Percentiles rank a stretch among this genome's conserved stretches.
These are phyloP conservation scores for Pseudococcus jackbeardsleyi DNA, from an alignment of 2,888 invertebrate genomes.

Conservation along the genomic window DNA sequence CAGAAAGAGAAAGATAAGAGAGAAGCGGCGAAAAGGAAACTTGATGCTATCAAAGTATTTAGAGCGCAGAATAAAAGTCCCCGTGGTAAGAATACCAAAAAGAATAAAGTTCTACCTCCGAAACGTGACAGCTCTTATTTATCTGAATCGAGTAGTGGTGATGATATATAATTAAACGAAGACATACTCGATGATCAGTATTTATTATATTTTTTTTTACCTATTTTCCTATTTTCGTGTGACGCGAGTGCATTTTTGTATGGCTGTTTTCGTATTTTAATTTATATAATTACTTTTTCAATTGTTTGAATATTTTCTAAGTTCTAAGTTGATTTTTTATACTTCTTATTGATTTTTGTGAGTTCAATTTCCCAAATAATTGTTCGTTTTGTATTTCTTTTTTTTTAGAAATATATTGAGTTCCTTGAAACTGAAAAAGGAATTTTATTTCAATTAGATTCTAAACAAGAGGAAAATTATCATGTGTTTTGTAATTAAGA, in stretches of 20 bases:
- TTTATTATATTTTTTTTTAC: not conserved
- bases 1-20: constrained; percentile 80
- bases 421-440: not conserved
- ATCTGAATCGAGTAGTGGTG: constrained; percentile 62
- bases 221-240: not conserved
- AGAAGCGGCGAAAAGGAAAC: constrained; percentile 77
- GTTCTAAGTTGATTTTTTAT: not conserved
- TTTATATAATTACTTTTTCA: not conserved
- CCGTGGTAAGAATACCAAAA: constrained; percentile 8
- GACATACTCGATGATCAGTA: not conserved
- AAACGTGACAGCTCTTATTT: constrained; percentile 56
- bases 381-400: not conserved
- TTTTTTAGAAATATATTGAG: not conserved
- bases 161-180: not conserved
- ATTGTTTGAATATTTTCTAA: not conserved
- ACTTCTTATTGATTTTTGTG: not conserved
- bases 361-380: not conserved
- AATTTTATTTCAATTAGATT: too few species aligned
- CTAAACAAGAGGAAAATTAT: too few species aligned
- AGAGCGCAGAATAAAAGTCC: constrained; percentile 69
- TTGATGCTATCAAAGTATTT: constrained; percentile 82
- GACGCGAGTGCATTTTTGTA: not conserved
- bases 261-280: not conserved
- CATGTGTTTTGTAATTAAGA: too few species aligned
- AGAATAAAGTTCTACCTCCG: constrained; percentile 19